Percentiles rank a stretch among this genome's conserved stretches.
phyloP scores from a whole-genome alignment of 2,888 invertebrate genomes.

The Ichneumoninae sp. region DNA sequence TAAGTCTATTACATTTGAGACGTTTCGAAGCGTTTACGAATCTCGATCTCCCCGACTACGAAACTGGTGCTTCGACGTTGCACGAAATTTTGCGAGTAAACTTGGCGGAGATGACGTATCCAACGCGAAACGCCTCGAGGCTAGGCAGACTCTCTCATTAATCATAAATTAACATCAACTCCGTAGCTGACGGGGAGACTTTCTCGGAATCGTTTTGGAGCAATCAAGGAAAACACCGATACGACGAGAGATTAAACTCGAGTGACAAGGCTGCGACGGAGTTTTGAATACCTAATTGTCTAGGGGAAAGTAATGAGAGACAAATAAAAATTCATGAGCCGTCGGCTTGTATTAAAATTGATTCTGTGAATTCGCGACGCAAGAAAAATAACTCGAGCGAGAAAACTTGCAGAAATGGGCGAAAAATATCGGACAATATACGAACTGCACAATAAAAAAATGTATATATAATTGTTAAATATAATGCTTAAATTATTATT shows the following conservation, averaged over 20 bases:
- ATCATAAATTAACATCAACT: slow-evolving; percentile 53
- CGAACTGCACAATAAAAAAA: neutral
- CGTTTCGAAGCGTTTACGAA: neutral
- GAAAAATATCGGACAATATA: slow-evolving; percentile 1
- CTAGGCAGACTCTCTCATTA: slow-evolving; percentile 39
- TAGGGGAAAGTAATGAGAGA: neutral
- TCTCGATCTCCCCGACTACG: neutral
- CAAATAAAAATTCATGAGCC: slow-evolving; percentile 45
- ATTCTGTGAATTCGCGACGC: slow-evolving; percentile 9
- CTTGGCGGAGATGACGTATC: slow-evolving; percentile 26
- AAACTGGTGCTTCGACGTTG: slow-evolving; percentile 26
- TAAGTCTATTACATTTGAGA: neutral
- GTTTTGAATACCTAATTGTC: slow-evolving; percentile 40
- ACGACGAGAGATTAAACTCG: slow-evolving; percentile 41
- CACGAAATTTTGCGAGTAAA: slow-evolving; percentile 55
- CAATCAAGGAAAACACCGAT: slow-evolving; percentile 47
- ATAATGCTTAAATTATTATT: too few relatives aligned
- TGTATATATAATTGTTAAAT: neutral
- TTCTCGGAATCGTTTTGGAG: slow-evolving; percentile 59
- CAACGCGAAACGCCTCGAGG: slow-evolving; percentile 30
- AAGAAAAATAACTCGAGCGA: neutral
- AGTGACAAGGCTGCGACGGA: slow-evolving; percentile 16
- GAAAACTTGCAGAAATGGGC: neutral
- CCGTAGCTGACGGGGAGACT: slow-evolving; percentile 6
- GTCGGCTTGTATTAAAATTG: slow-evolving; percentile 19